Base-by-base conservation (phyloP, 1,140 invertebrate genomes). In the Brachionus asplanchnoidis region DNA sequence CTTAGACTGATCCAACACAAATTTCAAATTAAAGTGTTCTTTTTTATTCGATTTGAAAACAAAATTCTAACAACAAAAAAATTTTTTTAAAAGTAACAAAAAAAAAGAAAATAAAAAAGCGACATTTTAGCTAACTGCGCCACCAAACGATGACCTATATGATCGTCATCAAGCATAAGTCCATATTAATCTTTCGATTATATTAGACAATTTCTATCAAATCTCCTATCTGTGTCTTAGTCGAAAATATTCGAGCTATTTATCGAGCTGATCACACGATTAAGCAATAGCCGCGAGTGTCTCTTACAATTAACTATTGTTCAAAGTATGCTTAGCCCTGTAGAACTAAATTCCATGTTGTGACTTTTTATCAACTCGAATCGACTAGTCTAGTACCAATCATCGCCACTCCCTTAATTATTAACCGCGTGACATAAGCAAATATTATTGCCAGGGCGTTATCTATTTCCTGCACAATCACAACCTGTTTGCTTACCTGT, bases 1-100 rank as follows among this genome's bases (percentile, higher is more conserved):
- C 14, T 32, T n/a, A 32, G n/a, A 14, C 32, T 68, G 26, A 28
- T 68, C 11, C 32, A 40, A 32, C 28, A 32, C 28, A 32, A 66
- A 68, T 68, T 68, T 68, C 65, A 68, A 68, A 68, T 68, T 68
- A 68, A 68, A 68, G 65, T 68, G 65, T 68, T 68, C 65, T 68
- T 68, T 68, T 68, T 40, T 68, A 68, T 32, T 68, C 36, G 65
- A 66, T 68, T 68, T 5, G 5, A 32, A 3, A 32, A 32, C 2
- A 4, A 23, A n/a, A n/a, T n/a, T n/a, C n/a, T n/a, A n/a, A 65
- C 1, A 26, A 11, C 3, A 23, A 32, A 14, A 32, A 68, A 28
- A 32, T 28, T 8, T 68, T 36, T 68, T 32, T 36, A 28, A 17
- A 66, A 26, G 11, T 66, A 66, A 11, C 12, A 50, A 50, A n/a